A percentile compares a stretch with the other conserved stretches of the same genome.
phyloP scores from a whole-genome alignment of 2,797 vertebrate genomes.

The Poeciliopsis turneri region DNA sequence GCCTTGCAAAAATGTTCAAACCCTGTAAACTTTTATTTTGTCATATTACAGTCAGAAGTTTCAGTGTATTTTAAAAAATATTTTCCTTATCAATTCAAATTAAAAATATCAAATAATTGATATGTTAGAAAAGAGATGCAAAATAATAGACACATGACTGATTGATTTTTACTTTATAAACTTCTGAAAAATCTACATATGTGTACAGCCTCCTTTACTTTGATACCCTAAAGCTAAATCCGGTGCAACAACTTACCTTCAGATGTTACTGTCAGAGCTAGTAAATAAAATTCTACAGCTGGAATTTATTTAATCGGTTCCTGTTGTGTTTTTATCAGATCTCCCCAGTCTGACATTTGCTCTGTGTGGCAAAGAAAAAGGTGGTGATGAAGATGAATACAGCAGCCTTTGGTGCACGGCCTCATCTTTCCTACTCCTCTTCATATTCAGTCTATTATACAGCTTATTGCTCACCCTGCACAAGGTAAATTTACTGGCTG shows the following conservation, averaged over 20 bases:
- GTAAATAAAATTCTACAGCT: neutral
- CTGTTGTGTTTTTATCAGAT: neutral
- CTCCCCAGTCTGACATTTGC: neutral
- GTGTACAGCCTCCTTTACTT: neutral
- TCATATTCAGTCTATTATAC: conserved; percentile 60
- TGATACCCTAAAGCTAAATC: neutral
- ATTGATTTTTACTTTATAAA: neutral
- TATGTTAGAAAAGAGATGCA: neutral
- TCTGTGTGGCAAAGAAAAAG: conserved; percentile 18
- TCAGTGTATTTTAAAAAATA: neutral
- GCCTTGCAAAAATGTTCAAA: neutral
- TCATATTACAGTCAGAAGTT: neutral
- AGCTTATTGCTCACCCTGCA: conserved; percentile 53
- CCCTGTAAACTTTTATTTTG: neutral
- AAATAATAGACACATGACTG: neutral
- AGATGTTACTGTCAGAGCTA: neutral
- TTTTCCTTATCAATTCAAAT: neutral
- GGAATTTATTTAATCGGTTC: neutral
- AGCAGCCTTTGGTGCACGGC: conserved; percentile 68
- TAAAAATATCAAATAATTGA: neutral
- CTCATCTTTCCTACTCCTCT: conserved; percentile 65
- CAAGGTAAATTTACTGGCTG: conserved; percentile 51
- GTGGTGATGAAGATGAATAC: conserved; percentile 51
- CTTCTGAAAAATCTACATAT: neutral
- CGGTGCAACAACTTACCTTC: no score